Evolutionary conservation across 1,140 invertebrate genomes (phyloP).

Genomic region (Scaptomyza montana): DNA sequence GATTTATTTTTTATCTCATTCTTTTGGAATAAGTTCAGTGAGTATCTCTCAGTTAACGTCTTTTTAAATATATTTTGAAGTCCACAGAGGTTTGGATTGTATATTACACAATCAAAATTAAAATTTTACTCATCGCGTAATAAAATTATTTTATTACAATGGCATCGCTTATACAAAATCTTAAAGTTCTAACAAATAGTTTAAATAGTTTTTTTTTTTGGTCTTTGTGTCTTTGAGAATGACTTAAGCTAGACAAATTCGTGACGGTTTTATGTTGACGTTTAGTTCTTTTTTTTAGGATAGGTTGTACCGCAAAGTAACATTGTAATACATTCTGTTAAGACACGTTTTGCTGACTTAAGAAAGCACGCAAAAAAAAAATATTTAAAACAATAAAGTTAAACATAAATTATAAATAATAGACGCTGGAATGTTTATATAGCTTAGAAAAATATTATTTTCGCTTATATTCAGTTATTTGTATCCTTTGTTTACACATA

Average conservation of each 20-base stretch:
- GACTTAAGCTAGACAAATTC: conserved; percentile 73
- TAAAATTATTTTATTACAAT: conserved; percentile 59
- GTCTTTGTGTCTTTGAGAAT: conserved; percentile 14
- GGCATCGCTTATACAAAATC: conserved; percentile 37
- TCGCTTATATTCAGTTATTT: background rate
- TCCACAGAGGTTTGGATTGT: conserved; percentile 14
- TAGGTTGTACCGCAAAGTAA: conserved; percentile 45
- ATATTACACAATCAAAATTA: conserved; percentile 56
- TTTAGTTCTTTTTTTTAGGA: conserved; percentile 52
- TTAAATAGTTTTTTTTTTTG: background rate
- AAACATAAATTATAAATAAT: conserved; percentile 29
- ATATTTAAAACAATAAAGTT: conserved; percentile 38
- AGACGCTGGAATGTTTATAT: conserved; percentile 67
- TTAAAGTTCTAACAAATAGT: conserved; percentile 48
- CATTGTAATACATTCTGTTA: conserved; percentile 65
- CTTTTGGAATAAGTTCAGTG: conserved; percentile 39
- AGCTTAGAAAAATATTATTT: conserved; percentile 29
- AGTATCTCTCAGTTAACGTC: conserved; percentile 40
- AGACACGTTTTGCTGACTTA: conserved; percentile 73
- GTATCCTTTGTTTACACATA: conserved; percentile 4
- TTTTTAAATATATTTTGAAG: background rate
- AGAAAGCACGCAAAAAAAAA: conserved; percentile 54
- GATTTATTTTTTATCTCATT: background rate
- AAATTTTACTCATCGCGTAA: conserved; percentile 53
- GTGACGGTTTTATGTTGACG: conserved; percentile 60